Conservation (phyloP, 2,797 vertebrate genomes). For the Australoheros facetus region DNA sequence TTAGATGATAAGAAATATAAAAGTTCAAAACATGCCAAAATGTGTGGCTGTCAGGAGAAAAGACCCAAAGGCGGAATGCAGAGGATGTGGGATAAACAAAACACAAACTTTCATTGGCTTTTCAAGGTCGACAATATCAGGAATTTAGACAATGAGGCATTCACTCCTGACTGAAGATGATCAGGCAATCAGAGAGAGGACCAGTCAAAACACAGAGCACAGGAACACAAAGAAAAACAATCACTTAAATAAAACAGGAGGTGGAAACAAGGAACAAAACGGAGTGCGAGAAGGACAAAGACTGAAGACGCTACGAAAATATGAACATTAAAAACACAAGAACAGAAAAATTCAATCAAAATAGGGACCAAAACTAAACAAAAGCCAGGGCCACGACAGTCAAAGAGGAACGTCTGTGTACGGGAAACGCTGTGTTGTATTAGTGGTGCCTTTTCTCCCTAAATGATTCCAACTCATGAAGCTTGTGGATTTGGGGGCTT, state of each 20-base stretch:
- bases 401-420: background rate
- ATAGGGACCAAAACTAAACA: background rate
- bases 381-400: background rate
- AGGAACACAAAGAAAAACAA: background rate
- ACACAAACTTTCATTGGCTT: background rate
- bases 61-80: background rate
- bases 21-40: background rate
- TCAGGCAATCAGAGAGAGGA: background rate
- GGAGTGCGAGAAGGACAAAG: background rate
- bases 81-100: background rate
- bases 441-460: background rate
- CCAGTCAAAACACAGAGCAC: background rate
- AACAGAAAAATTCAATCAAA: background rate
- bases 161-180: background rate
- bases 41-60: background rate
- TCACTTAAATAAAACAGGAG: background rate
- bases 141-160: background rate
- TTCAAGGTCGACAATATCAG: background rate
- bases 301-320: background rate
- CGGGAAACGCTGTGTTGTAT: background rate
- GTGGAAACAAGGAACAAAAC: background rate
- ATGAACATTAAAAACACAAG: background rate
- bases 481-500: constrained; percentile 17
- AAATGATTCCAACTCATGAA: background rate
- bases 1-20: background rate